Evolutionary conservation across 2,113 vertebrate species (phyloP).

Genomic region (Parus major): DNA sequence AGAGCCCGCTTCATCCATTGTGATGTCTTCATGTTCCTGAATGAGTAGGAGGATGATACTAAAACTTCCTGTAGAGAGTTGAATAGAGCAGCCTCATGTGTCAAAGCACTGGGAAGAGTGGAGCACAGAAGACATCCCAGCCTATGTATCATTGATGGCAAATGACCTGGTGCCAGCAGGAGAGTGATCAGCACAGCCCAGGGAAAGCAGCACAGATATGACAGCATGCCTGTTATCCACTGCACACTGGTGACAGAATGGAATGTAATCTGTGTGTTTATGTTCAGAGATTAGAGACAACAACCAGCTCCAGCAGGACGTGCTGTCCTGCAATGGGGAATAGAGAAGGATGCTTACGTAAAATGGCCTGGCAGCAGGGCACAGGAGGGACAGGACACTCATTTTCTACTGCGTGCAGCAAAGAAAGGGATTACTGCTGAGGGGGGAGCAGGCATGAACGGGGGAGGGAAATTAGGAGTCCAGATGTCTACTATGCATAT

Average conservation of each 20-base stretch:
- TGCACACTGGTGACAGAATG: not conserved
- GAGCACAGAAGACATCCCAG: not conserved
- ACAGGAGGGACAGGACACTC: not conserved
- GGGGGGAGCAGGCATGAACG: not conserved
- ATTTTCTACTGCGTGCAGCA: not conserved
- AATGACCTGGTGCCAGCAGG: not conserved
- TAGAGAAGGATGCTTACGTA: not conserved
- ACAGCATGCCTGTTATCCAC: not conserved
- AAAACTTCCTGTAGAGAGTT: not conserved
- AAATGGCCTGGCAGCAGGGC: not conserved
- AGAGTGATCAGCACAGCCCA: not conserved
- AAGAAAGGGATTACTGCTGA: not conserved
- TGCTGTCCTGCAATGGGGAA: not conserved
- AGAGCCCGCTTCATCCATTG: not conserved
- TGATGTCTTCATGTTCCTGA: not conserved
- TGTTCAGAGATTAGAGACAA: slow-evolving; percentile 2
- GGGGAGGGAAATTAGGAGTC: slow-evolving; percentile 8
- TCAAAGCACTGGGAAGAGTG: not conserved
- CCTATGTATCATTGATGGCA: not conserved
- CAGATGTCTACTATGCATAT: slow-evolving; percentile 9
- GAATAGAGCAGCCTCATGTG: not conserved
- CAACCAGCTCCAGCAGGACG: not conserved
- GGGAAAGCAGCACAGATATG: not conserved
- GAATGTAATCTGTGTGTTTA: not conserved
- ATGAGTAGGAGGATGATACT: not conserved